Percentiles rank a stretch among this genome's conserved stretches.
Evolutionary conservation across 23 tunicate species (phyloP).

Genomic region (Clavelina lepadiformis): DNA sequence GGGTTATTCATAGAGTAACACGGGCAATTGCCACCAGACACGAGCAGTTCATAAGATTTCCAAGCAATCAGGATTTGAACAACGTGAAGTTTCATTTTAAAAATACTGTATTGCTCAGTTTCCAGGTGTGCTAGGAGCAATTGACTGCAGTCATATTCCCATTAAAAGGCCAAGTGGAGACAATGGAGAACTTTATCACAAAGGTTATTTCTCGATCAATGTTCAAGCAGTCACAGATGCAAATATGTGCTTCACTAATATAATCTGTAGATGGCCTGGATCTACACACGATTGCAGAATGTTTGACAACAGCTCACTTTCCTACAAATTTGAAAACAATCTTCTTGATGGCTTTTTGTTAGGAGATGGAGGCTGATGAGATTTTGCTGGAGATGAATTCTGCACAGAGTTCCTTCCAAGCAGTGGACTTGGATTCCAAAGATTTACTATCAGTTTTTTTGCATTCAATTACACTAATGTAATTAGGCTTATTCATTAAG

Average conservation of each 20-base stretch:
- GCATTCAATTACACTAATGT: too few relatives aligned
- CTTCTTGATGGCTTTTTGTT: conserved; percentile 20
- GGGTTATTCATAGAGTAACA: too few relatives aligned
- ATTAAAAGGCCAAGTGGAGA: conserved; percentile 55
- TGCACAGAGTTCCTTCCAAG: too few relatives aligned
- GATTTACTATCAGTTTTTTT: too few relatives aligned
- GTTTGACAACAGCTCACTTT: conserved; percentile 27
- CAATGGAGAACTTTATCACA: conserved; percentile 19
- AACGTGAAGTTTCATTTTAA: too few relatives aligned
- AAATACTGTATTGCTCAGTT: conserved; percentile 38
- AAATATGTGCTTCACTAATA: conserved; percentile 32
- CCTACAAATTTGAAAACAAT: conserved; percentile 33
- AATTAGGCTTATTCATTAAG: too few relatives aligned
- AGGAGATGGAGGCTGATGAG: conserved; percentile 55
- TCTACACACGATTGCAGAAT: conserved; percentile 58
- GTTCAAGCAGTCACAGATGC: conserved; percentile 63
- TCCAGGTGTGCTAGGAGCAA: conserved; percentile 40
- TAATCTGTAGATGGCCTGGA: conserved; percentile 63
- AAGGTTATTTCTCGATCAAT: conserved; percentile 53
- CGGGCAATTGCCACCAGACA: too few relatives aligned
- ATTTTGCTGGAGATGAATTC: too few relatives aligned
- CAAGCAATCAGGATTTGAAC: too few relatives aligned
- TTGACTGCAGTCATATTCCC: conserved; percentile 51
- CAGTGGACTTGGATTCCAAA: too few relatives aligned
- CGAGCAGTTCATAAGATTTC: too few relatives aligned